These are phyloP conservation scores for Helicorthomorpha holstii DNA, from an alignment of 1,140 invertebrate species.

Conservation along the genomic window DNA sequence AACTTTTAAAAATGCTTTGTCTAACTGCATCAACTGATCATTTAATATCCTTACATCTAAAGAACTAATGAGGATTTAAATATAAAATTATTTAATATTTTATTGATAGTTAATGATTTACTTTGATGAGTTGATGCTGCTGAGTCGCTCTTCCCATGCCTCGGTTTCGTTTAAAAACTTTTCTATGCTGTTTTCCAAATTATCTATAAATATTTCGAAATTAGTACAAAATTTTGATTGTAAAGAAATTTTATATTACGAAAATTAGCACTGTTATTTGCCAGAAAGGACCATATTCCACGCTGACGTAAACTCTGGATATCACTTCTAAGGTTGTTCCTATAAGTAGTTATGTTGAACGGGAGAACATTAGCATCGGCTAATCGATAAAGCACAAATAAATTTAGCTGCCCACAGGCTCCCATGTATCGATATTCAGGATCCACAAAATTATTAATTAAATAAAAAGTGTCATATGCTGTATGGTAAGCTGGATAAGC, in stretches of 20 bases:
- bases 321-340: no score
- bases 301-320: no score
- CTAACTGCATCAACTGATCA: background rate
- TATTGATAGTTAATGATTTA: background rate
- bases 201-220: no score
- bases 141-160: background rate
- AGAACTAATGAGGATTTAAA: background rate
- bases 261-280: no score
- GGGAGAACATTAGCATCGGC: no score
- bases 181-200: background rate
- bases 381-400: no score
- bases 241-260: no score
- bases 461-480: slow-evolving; percentile 20
- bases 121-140: background rate
- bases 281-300: no score
- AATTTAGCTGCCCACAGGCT: background rate
- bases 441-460: slow-evolving; percentile 20
- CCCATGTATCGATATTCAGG: slow-evolving; percentile 8
- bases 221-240: no score
- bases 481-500: slow-evolving; percentile 22
- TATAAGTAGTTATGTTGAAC: no score
- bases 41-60: background rate
- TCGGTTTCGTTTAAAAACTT: background rate
- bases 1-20: background rate
- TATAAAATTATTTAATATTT: background rate